Evolutionary conservation across 2,888 invertebrate genomes (phyloP), one percentile per base, ranked within the genome.

Genomic region (Pachymerium ferrugineum): DNA sequence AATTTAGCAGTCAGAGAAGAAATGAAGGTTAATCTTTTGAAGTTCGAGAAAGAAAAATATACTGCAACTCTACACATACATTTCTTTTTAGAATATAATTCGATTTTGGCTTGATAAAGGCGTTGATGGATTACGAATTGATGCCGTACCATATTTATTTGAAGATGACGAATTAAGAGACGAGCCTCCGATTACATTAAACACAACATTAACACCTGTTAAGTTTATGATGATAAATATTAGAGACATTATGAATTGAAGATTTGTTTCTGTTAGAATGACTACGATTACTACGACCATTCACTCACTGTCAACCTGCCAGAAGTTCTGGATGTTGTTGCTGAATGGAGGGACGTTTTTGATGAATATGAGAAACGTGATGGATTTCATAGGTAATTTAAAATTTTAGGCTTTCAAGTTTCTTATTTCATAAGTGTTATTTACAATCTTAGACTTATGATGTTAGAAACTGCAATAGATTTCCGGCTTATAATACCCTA

Each of bases 331-430:
- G 80, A 81, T 8, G 82, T 93, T 73, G 81, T 94, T 4, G 83
- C 84, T 16, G 84, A 86, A 76, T 92, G 90, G 87, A 84, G 87
- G 31, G 81, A 84, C 22, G 79, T 87, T 16, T 86, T 91, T 0
- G 84, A 85, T 72, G 87, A 89, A 78, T 81, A 83, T 30, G 86
- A 88, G 0, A 81, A 82, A 10, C 81, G 83, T 67, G 81, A 85
- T 33, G 83, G 84, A 22, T 82, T 83, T 28, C 84, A 84, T 1
- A 54, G 62, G 62, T 54, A 19, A 54, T n/a, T n/a, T n/a, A n/a
- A n/a, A n/a, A n/a, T n/a, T n/a, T n/a, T n/a, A n/a, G n/a, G n/a
- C n/a, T n/a, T n/a, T n/a, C n/a, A n/a, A n/a, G n/a, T n/a, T n/a
- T n/a, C n/a, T n/a, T n/a, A n/a, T n/a, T n/a, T n/a, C n/a, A n/a